A percentile compares a stretch with the other conserved stretches of the same genome.
Evolutionary conservation across 2,888 invertebrate species (phyloP).

Genomic region (Saturnia japonica): DNA sequence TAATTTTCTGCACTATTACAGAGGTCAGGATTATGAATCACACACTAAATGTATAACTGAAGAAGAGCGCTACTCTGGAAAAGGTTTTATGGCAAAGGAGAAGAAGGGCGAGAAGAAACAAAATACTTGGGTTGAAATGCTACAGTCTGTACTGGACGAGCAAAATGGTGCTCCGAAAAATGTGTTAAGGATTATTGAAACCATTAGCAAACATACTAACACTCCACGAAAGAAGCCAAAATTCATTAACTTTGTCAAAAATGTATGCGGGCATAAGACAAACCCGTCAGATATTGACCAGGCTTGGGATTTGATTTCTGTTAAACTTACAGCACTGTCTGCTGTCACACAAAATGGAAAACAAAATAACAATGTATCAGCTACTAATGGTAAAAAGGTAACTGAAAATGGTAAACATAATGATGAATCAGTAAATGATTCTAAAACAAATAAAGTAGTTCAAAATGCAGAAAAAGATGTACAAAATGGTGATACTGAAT

Average conservation of each 20-base stretch:
- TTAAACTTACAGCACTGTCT: constrained; percentile 78
- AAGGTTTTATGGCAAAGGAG: constrained; percentile 87
- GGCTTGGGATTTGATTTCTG: constrained; percentile 85
- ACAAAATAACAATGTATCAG: background rate
- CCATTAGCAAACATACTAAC: constrained; percentile 87
- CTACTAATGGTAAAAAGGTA: constrained; percentile 28
- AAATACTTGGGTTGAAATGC: constrained; percentile 89
- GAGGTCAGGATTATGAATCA: constrained; percentile 87
- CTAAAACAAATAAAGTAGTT: constrained; percentile 31
- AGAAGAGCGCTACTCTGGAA: constrained; percentile 93
- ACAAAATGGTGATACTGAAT: constrained; percentile 30
- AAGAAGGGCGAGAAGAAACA: constrained; percentile 95
- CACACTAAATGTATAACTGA: constrained; percentile 94
- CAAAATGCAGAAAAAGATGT: constrained; percentile 28
- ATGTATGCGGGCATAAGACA: constrained; percentile 81
- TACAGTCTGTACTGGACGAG: constrained; percentile 84
- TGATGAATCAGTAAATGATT: constrained; percentile 25
- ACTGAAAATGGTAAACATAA: constrained; percentile 30
- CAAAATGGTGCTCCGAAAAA: constrained; percentile 79
- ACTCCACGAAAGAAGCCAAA: constrained; percentile 93
- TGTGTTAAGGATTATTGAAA: constrained; percentile 84
- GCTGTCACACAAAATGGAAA: constrained; percentile 48
- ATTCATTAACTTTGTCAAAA: constrained; percentile 89
- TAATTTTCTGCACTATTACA: constrained; percentile 55
- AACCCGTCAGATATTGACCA: constrained; percentile 83